Evolutionary conservation across 37 sponge, comb jelly and placozoan genomes (phyloP).

Genomic region (Aplysina aerophoba): DNA sequence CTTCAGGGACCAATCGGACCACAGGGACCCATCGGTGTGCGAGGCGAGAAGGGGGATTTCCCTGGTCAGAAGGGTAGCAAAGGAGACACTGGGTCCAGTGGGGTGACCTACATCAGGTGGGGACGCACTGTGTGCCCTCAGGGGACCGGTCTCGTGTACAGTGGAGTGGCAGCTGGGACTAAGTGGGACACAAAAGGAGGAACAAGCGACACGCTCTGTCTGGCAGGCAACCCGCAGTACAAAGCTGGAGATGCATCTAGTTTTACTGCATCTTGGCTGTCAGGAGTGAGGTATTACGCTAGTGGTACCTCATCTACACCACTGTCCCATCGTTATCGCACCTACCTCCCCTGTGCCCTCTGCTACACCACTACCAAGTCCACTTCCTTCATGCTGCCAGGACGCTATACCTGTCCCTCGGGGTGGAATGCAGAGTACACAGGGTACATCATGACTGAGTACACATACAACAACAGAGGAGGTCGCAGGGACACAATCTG

Average conservation of each 20-base stretch:
- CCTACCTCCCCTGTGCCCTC: background rate
- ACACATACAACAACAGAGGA: background rate
- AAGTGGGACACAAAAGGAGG: background rate
- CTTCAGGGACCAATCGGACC: background rate
- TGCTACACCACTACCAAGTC: background rate
- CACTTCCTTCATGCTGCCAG: background rate
- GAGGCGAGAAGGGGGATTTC: background rate
- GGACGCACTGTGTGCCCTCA: background rate
- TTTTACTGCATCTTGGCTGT: background rate
- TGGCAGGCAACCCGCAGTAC: background rate
- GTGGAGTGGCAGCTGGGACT: background rate
- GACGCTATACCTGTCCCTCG: background rate
- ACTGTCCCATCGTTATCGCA: background rate
- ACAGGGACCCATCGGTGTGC: no score
- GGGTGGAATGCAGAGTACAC: background rate
- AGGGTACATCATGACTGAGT: constrained; percentile 6
- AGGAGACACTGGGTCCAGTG: background rate
- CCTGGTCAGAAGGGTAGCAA: background rate
- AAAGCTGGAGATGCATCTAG: background rate
- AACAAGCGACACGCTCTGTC: background rate
- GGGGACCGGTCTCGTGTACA: background rate
- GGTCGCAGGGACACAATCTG: background rate
- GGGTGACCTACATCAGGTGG: background rate
- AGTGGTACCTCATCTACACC: background rate
- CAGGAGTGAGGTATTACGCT: background rate